Evolutionary conservation across 2,113 vertebrate species (phyloP), one percentile per base, ranked within the genome.

Genomic region (Lophochroa leadbeateri): DNA sequence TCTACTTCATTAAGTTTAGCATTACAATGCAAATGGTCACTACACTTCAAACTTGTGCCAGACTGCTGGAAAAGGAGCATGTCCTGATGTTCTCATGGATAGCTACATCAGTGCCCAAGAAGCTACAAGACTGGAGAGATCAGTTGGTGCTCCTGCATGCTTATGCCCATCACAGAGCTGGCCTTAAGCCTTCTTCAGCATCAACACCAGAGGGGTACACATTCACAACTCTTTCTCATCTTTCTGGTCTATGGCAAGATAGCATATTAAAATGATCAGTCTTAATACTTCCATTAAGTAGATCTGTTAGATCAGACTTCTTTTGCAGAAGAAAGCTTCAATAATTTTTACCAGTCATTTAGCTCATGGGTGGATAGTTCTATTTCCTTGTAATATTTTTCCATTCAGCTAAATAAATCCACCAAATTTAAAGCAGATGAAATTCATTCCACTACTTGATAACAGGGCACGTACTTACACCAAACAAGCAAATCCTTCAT

Each of bases 121-220:
- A 41, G 5, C 11, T 64, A 13, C 25, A 60, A 84, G 74, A 13
- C 18, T 33, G 47, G 5, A 58, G 5, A 58, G 8, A 46, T 52
- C 23, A 49, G 5, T 5, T 41, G 16, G 10, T 57, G 6, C 7
- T 76, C 0, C 0, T 68, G 29, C 9, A 11, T n/a, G 11, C 3
- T 71, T 31, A 35, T 12, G 27, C 15, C 4, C 8, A 5, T 17
- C 3, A 1, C 21, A 60, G 43, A 82, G 13, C 11, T n/a, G 52
- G 14, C 15, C 19, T 82, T 85, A 41, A 87, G 4, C 17, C 29
- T 39, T 39, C 39, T 39, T 39, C 39, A 39, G 24, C 25, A 69
- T 8, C 16, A 64, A 11, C 11, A 79, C 6, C 47, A 52, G 33
- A 41, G 13, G 15, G 12, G 17, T 17, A 23, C 7, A 39, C 61